Evolutionary conservation across 2,113 vertebrate genomes (phyloP).

Genomic region (Prionailurus bengalensis): DNA sequence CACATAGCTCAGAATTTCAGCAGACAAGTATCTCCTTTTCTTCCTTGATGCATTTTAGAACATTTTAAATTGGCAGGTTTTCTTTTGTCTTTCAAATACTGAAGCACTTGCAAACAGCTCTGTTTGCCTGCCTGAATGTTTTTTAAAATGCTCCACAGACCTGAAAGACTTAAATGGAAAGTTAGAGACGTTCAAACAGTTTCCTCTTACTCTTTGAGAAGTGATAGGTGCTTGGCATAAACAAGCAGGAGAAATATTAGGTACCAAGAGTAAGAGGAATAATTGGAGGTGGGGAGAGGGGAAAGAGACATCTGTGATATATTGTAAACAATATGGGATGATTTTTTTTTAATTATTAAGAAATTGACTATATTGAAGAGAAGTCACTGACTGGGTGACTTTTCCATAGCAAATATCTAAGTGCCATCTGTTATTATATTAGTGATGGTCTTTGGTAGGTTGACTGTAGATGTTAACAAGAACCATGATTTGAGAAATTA

Average conservation of each 20-base stretch:
- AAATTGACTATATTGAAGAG: not conserved
- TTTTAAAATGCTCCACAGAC: constrained; percentile 79
- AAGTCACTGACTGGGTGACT: constrained; percentile 36
- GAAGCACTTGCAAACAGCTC: constrained; percentile 84
- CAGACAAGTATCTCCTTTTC: constrained; percentile 79
- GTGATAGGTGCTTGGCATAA: constrained; percentile 72
- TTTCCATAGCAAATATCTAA: not conserved
- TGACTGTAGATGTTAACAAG: constrained; percentile 6
- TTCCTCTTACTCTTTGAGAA: constrained; percentile 81
- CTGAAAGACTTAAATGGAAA: constrained; percentile 83
- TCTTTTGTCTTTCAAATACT: constrained; percentile 85
- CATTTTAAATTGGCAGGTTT: constrained; percentile 84
- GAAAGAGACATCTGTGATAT: not conserved
- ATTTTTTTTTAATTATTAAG: constrained; percentile 1
- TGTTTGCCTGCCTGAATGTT: constrained; percentile 78
- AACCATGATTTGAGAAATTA: constrained; percentile 40
- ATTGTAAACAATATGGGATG: constrained; percentile 15
- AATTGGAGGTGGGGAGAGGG: constrained; percentile 1
- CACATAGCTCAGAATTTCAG: constrained; percentile 76
- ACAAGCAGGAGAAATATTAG: constrained; percentile 69
- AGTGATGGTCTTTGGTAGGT: not conserved
- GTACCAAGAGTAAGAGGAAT: constrained; percentile 22
- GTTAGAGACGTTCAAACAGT: constrained; percentile 81
- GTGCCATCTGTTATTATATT: not conserved
- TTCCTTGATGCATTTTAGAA: constrained; percentile 83